These are phyloP conservation scores for Oryzias javanicus DNA, from an alignment of 2,113 vertebrate genomes.

Conservation along the genomic window DNA sequence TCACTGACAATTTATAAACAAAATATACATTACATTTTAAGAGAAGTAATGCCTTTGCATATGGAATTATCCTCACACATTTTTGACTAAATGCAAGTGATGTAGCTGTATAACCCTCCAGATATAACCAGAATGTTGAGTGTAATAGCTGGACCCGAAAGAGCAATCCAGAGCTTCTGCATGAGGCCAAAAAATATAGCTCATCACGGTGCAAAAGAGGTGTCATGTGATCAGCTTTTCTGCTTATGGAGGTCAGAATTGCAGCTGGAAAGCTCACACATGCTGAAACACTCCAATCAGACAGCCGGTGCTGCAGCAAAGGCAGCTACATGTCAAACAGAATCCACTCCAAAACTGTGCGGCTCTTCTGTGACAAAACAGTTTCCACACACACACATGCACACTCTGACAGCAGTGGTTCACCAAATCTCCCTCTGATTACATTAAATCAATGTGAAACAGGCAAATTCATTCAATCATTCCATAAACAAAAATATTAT, in stretches of 20 bases:
- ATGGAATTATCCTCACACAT: conserved; percentile 30
- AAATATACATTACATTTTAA: background rate
- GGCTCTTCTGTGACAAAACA: conserved; percentile 1
- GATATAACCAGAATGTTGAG: conserved; percentile 39
- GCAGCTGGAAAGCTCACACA: conserved; percentile 47
- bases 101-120: conserved; percentile 36
- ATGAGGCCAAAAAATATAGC: conserved; percentile 45
- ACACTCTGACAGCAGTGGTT: background rate
- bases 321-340: conserved; percentile 24
- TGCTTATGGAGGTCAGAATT: conserved; percentile 34
- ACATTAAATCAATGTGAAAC: background rate
- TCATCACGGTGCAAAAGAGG: conserved; percentile 30
- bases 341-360: conserved; percentile 3
- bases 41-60: conserved; percentile 8
- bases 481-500: background rate
- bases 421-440: background rate
- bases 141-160: conserved; percentile 2
- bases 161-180: conserved; percentile 36
- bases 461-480: background rate
- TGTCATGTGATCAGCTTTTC: conserved; percentile 46
- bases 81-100: conserved; percentile 41
- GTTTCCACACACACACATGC: background rate
- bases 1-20: conserved; percentile 3
- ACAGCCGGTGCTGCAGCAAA: conserved; percentile 1
- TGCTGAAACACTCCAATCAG: conserved; percentile 37